A percentile compares a stretch with the other conserved stretches of the same genome.
phyloP scores from a whole-genome alignment of 1,140 invertebrate genomes.

The Condylostylus longicornis region DNA sequence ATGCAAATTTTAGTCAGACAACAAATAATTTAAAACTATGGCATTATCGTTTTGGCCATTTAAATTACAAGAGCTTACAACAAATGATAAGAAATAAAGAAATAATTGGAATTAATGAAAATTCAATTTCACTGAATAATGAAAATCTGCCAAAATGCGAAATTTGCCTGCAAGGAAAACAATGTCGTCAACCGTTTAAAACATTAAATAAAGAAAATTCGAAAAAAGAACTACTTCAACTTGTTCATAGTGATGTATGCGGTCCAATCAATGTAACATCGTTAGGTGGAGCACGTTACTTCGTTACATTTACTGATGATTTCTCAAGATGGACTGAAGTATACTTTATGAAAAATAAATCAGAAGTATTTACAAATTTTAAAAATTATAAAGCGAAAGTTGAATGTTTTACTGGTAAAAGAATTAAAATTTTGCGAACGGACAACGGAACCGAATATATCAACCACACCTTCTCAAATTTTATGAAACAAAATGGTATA shows the following conservation, averaged over 20 bases:
- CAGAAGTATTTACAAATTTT: constrained; percentile 17
- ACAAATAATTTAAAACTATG: too few relatives aligned
- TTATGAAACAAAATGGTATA: constrained; percentile 6
- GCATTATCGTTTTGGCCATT: too few relatives aligned
- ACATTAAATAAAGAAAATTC: background rate
- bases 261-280: constrained; percentile 31
- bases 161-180: constrained; percentile 1
- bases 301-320: constrained; percentile 32
- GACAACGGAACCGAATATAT: constrained; percentile 23
- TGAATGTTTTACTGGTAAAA: constrained; percentile 10
- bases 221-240: constrained; percentile 11
- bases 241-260: constrained; percentile 33
- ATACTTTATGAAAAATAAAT: constrained; percentile 31
- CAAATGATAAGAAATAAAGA: too few relatives aligned
- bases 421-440: constrained; percentile 16
- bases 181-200: background rate
- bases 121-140: too few relatives aligned
- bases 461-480: constrained; percentile 8
- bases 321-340: constrained; percentile 23
- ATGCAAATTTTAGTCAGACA: too few relatives aligned
- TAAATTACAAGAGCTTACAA: too few relatives aligned
- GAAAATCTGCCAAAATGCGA: too few relatives aligned
- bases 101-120: too few relatives aligned
- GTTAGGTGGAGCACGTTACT: constrained; percentile 22
- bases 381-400: constrained; percentile 5